These are phyloP conservation scores for Lichenostomus cassidix DNA, from an alignment of 2,113 vertebrate genomes.

Conservation along the genomic window DNA sequence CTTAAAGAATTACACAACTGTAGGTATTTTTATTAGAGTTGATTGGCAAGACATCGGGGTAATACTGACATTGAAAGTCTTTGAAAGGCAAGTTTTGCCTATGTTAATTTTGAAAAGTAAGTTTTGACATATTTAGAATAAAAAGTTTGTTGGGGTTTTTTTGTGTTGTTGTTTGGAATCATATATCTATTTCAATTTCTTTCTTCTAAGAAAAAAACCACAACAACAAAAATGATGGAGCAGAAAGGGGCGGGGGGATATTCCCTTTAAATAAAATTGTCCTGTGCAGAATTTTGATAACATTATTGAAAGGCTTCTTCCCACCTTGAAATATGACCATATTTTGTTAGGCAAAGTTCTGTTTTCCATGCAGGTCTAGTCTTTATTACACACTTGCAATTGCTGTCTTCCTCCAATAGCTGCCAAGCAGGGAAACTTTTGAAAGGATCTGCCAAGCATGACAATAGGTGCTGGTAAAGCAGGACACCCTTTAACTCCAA, in stretches of 20 bases:
- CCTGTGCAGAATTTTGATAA: background rate
- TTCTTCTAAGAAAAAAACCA: background rate
- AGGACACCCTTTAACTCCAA: background rate
- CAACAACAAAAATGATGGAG: background rate
- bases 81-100: background rate
- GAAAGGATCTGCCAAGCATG: background rate
- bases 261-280: background rate
- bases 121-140: background rate
- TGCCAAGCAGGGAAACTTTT: background rate
- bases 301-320: background rate
- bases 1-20: background rate
- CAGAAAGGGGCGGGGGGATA: background rate
- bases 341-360: background rate
- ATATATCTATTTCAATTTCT: background rate
- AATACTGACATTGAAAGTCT: background rate
- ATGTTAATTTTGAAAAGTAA: background rate
- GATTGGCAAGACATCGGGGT: background rate
- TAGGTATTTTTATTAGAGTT: background rate
- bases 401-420: background rate
- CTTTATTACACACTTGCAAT: background rate
- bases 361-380: background rate
- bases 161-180: background rate
- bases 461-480: background rate
- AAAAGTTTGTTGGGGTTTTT: background rate
- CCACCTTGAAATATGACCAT: background rate